Evolutionary conservation across 2,888 invertebrate species (phyloP).

Genomic region (Polyploca ridens): DNA sequence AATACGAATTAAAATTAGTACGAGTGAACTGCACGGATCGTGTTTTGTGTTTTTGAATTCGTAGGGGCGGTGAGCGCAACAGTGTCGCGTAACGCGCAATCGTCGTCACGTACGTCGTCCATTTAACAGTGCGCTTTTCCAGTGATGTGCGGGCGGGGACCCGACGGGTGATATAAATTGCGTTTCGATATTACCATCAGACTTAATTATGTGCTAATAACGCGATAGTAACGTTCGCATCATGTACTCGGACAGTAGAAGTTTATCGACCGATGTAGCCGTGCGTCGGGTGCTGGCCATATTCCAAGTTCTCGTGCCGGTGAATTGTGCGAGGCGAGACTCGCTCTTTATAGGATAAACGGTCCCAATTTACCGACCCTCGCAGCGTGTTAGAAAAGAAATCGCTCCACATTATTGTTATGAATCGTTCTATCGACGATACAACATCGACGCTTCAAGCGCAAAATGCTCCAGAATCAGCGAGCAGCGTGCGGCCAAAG

Average conservation of each 20-base stretch:
- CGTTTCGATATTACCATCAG: slow-evolving; percentile 15
- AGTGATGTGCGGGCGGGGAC: slow-evolving; percentile 52
- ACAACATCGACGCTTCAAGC: slow-evolving; percentile 34
- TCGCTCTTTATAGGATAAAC: slow-evolving; percentile 55
- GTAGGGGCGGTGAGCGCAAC: slow-evolving; percentile 16
- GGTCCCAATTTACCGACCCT: slow-evolving; percentile 34
- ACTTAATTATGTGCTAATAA: slow-evolving; percentile 15
- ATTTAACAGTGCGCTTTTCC: slow-evolving; percentile 52
- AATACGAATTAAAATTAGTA: slow-evolving; percentile 43
- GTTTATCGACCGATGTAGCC: slow-evolving; percentile 5
- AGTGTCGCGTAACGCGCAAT: slow-evolving; percentile 19
- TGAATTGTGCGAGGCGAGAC: slow-evolving; percentile 10
- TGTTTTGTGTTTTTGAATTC: slow-evolving; percentile 21
- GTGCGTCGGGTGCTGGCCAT: slow-evolving; percentile 4
- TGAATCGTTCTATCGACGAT: slow-evolving; percentile 52
- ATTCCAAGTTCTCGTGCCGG: slow-evolving; percentile 10
- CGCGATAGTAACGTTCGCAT: slow-evolving; percentile 12
- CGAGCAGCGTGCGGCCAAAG: slow-evolving; percentile 46
- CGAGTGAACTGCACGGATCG: slow-evolving; percentile 33
- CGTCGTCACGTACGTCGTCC: slow-evolving; percentile 43
- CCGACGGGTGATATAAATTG: slow-evolving; percentile 17
- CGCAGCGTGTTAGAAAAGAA: slow-evolving; percentile 28
- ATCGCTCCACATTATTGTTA: slow-evolving; percentile 56
- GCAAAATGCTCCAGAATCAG: slow-evolving; percentile 55
- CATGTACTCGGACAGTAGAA: slow-evolving; percentile 4